phyloP scores from a whole-genome alignment of 2,797 vertebrate genomes.

The Sebastes nivosus region DNA sequence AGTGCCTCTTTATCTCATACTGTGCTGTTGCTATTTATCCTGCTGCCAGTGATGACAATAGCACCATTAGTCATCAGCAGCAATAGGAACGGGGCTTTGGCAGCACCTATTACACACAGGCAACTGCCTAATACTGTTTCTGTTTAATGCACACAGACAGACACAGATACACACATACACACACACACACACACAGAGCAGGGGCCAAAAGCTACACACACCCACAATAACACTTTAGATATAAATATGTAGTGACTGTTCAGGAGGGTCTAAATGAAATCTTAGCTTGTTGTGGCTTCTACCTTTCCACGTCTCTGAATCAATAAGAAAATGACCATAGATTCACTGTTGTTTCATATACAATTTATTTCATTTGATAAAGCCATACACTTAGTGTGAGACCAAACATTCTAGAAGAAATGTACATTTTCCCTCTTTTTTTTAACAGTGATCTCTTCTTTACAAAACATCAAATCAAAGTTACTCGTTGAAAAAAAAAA shows the following conservation, averaged over 20 bases:
- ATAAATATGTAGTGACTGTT: background rate
- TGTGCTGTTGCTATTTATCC: slow-evolving; percentile 81
- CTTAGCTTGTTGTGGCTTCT: background rate
- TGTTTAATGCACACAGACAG: slow-evolving; percentile 43
- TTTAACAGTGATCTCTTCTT: slow-evolving; percentile 62
- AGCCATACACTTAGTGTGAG: slow-evolving; percentile 82
- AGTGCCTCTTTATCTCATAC: slow-evolving; percentile 74
- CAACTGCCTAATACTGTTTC: slow-evolving; percentile 44
- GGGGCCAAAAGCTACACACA: slow-evolving; percentile 15
- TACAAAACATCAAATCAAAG: slow-evolving; percentile 76
- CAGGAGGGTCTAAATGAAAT: background rate
- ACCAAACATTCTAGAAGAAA: slow-evolving; percentile 79
- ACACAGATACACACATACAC: slow-evolving; percentile 22
- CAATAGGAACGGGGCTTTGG: slow-evolving; percentile 41
- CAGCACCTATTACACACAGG: slow-evolving; percentile 66
- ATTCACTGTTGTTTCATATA: slow-evolving; percentile 65
- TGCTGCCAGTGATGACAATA: slow-evolving; percentile 77
- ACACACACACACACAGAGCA: background rate
- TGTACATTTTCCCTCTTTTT: slow-evolving; percentile 62
- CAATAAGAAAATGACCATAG: background rate
- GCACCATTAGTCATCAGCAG: slow-evolving; percentile 80
- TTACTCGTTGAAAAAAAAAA: slow-evolving; percentile 24
- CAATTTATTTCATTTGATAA: slow-evolving; percentile 83
- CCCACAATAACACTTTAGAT: background rate
- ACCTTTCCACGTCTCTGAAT: background rate